These are phyloP conservation scores for Herpailurus yagouaroundi DNA, from an alignment of 2,113 vertebrate genomes.

Conservation along the genomic window DNA sequence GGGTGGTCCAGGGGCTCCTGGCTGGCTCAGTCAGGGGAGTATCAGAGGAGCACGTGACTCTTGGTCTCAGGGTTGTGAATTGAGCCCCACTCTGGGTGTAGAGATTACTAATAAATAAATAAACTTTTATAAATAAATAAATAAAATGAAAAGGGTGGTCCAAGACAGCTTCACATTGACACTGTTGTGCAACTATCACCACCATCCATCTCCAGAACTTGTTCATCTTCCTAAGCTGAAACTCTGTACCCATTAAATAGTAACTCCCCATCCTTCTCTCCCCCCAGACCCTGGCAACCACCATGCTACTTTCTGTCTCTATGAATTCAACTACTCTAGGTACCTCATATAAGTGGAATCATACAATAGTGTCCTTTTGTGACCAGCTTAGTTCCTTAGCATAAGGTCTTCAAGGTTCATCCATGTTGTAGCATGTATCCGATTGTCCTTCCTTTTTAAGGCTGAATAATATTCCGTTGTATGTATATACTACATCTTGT, in stretches of 20 bases:
- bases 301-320: neutral
- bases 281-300: neutral
- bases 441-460: conserved; percentile 17
- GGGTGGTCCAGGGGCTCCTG: too few relatives aligned
- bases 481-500: neutral
- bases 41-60: too few relatives aligned
- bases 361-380: neutral
- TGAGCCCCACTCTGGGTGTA: too few relatives aligned
- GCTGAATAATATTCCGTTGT: neutral
- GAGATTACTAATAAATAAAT: too few relatives aligned
- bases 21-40: too few relatives aligned
- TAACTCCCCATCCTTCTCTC: neutral
- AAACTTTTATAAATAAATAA: too few relatives aligned
- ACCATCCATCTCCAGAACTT: neutral
- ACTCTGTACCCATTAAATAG: neutral
- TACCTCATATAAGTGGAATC: neutral
- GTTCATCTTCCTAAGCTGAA: neutral
- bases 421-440: neutral
- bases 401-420: neutral
- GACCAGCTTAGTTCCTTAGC: neutral
- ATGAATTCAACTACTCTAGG: neutral
- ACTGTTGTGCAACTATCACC: neutral
- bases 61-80: too few relatives aligned
- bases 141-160: neutral
- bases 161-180: neutral